phyloP scores from a whole-genome alignment of 2,888 invertebrate species.

The Leptopterna dolabrata region DNA sequence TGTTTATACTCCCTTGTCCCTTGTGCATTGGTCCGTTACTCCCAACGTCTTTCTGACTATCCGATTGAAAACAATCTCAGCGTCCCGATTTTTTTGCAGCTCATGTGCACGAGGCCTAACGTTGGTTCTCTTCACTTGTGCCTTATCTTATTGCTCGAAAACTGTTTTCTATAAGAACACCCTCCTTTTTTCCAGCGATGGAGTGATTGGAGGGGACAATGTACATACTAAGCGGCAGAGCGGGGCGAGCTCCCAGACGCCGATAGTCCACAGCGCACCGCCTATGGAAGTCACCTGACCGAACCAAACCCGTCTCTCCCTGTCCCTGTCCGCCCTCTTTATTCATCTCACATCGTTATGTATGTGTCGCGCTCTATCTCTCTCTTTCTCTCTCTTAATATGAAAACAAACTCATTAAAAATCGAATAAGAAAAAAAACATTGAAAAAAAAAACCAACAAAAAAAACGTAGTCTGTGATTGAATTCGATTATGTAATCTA shows the following conservation, averaged over 20 bases:
- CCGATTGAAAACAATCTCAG: no score
- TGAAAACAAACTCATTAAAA: slow-evolving; percentile 38
- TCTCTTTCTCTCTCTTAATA: slow-evolving; percentile 39
- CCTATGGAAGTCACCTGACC: slow-evolving; percentile 62
- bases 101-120: no score
- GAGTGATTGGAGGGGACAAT: slow-evolving; percentile 45
- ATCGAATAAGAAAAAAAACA: slow-evolving; percentile 22
- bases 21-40: no score
- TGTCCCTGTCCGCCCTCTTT: neutral
- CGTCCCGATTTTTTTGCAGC: no score
- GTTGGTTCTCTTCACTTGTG: no score
- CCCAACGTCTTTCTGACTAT: no score
- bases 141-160: no score
- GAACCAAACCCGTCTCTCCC: neutral
- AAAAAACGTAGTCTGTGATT: slow-evolving; percentile 54
- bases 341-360: neutral
- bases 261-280: slow-evolving; percentile 54
- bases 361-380: slow-evolving; percentile 47
- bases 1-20: no score
- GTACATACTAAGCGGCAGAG: slow-evolving; percentile 51
- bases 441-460: slow-evolving; percentile 35
- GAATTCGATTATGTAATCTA: slow-evolving; percentile 32
- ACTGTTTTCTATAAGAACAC: neutral
- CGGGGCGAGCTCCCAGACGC: slow-evolving; percentile 35
- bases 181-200: slow-evolving; percentile 17